Evolutionary conservation across 1,140 invertebrate species (phyloP).

Genomic region (Portunus trituberculatus): DNA sequence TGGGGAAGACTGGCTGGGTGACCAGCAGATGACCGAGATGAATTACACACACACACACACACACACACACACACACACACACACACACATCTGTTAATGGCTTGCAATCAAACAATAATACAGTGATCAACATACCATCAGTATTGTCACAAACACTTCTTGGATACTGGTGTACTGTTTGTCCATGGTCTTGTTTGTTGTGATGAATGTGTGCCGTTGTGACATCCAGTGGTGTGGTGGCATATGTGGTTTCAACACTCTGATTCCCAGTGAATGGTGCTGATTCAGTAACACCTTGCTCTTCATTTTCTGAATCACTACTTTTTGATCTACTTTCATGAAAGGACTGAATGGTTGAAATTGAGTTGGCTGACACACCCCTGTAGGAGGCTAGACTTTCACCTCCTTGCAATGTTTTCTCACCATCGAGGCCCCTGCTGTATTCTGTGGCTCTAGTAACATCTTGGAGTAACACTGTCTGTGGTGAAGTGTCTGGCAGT

Average conservation of each 20-base stretch:
- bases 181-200: neutral
- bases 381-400: too few relatives aligned
- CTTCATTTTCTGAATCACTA: neutral
- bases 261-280: neutral
- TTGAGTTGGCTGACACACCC: too few relatives aligned
- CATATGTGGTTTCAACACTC: neutral
- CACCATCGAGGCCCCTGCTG: neutral
- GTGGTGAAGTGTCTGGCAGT: neutral
- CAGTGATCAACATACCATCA: neutral
- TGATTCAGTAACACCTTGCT: neutral
- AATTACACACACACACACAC: too few relatives aligned
- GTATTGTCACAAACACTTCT: neutral
- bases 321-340: neutral
- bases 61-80: too few relatives aligned
- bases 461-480: neutral
- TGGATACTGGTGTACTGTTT: neutral
- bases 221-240: neutral
- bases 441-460: neutral
- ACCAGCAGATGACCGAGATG: too few relatives aligned
- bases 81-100: too few relatives aligned
- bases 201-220: neutral
- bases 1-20: too few relatives aligned
- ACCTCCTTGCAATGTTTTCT: neutral
- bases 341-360: neutral
- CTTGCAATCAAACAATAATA: neutral